These are phyloP conservation scores for Colletes collaris DNA, from an alignment of 2,888 invertebrate genomes.

Conservation along the genomic window DNA sequence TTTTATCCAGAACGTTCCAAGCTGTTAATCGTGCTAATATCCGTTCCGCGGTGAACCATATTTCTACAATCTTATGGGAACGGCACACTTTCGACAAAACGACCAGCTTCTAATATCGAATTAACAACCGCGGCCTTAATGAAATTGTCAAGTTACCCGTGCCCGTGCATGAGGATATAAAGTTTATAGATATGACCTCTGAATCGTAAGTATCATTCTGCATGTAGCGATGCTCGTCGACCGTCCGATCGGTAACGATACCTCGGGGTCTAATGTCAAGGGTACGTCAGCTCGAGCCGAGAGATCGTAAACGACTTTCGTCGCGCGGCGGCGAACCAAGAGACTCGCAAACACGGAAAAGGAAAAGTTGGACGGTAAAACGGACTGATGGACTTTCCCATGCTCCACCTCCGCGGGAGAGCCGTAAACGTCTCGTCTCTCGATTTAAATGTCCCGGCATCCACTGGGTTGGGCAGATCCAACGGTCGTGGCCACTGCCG, in stretches of 20 bases:
- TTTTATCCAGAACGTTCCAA: constrained; percentile 10
- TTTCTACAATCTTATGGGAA: not conserved
- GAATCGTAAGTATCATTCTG: not conserved
- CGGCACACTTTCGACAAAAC: not conserved
- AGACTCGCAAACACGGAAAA: constrained; percentile 35
- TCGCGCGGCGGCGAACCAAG: constrained; percentile 1
- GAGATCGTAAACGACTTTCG: constrained; percentile 36
- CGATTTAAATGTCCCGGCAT: constrained; percentile 74
- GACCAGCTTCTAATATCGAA: constrained; percentile 3
- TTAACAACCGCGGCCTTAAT: not conserved
- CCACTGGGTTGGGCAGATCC: constrained; percentile 72
- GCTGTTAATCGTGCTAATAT: constrained; percentile 27
- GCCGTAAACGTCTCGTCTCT: constrained; percentile 73
- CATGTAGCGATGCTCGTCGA: constrained; percentile 17
- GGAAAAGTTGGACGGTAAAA: constrained; percentile 55
- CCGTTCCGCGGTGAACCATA: not conserved
- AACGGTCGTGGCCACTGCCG: constrained; percentile 60
- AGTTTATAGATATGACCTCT: constrained; percentile 15
- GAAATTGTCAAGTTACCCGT: not conserved
- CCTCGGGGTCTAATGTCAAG: constrained; percentile 50
- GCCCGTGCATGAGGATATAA: not conserved
- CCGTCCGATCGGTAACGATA: constrained; percentile 36
- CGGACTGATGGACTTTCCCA: constrained; percentile 72
- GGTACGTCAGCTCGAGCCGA: constrained; percentile 10
- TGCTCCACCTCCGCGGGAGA: constrained; percentile 74